Base-by-base conservation (phyloP, 1,140 invertebrate genomes). In the Trichoplusia ni region DNA sequence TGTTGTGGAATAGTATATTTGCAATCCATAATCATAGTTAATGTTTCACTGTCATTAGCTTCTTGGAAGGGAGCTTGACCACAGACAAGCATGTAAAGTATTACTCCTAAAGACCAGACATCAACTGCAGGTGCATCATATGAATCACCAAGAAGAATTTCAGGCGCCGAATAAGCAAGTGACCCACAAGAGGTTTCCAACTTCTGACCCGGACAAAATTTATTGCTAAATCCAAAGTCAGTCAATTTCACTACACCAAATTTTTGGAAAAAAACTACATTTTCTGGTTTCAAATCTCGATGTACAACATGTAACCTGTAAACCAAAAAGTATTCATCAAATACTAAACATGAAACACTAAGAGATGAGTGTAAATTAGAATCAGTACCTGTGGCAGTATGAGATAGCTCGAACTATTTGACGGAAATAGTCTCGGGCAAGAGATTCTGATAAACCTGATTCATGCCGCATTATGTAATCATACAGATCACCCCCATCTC, bases 11-110 rank as follows among this genome's bases (percentile, higher is more conserved):
- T 95, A 44, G 95, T 95, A 85, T 99, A 99, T 93, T 99, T 99
- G 92, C 98, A 99, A 86, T 99, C 99, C 96, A 99, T 98, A 67
- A 99, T 99, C 97, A 99, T 99, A 1, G 98, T 99, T 9, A 99
- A 91, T 0, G 99, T 99, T 93, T 99, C 99, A 80, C 97, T 99
- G 86, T 99, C 99, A 91, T 99, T 99, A 16, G 98, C 98, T 92
- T 99, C 98, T 91, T 99, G 98, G 89, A 99, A 99, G 9, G 99
- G 99, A 9, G 98, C 95, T 81, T 97, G 95, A 9, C 99, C 99
- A 91, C 97, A 98, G 1, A 99, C 98, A 73, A 99, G 91, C 98
- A 99, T 99, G 89, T 98, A 99, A 18, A 99, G 92, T 80, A 99
- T 99, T 2, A 99, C 99, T 35, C 99, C 99, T 35, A 99, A 91